phyloP scores from a whole-genome alignment of 2,888 invertebrate genomes.

The Noctua pronuba region DNA sequence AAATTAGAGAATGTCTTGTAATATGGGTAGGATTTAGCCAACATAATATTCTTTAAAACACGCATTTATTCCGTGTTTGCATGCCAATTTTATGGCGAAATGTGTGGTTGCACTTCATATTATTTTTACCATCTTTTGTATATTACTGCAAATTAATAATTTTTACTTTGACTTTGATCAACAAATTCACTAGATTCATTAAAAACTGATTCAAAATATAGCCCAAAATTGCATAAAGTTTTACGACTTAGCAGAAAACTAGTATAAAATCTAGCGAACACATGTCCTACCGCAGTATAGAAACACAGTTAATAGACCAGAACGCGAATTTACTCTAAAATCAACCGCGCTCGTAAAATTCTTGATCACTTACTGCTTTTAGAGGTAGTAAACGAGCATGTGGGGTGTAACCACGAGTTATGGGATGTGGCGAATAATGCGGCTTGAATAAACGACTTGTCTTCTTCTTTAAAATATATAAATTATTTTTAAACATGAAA shows the following conservation, averaged over 20 bases:
- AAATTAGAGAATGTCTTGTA: not conserved
- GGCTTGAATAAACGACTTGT: slow-evolving; percentile 17
- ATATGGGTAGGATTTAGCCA: not conserved
- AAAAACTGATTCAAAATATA: not conserved
- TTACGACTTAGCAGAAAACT: slow-evolving; percentile 28
- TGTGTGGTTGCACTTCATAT: too few species aligned
- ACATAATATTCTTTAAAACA: not conserved
- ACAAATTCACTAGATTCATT: not conserved
- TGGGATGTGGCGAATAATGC: slow-evolving; percentile 16
- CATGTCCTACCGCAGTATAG: slow-evolving; percentile 54
- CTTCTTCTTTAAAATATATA: not conserved
- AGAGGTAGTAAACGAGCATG: slow-evolving; percentile 55
- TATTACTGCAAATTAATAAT: too few species aligned
- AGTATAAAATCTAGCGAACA: slow-evolving; percentile 55
- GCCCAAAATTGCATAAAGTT: slow-evolving; percentile 7
- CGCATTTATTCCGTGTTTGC: not conserved
- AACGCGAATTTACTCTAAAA: slow-evolving; percentile 59
- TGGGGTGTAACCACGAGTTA: slow-evolving; percentile 44
- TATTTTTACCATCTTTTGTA: too few species aligned
- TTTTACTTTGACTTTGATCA: too few species aligned
- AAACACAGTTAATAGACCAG: slow-evolving; percentile 53
- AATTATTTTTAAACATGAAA: not conserved
- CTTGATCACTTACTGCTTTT: slow-evolving; percentile 64
- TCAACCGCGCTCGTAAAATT: slow-evolving; percentile 62
- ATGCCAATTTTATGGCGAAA: too few species aligned